Evolutionary conservation across 1,140 invertebrate species (phyloP), one percentile per base, ranked within the genome.

Genomic region (Sarcophaga peregrina): DNA sequence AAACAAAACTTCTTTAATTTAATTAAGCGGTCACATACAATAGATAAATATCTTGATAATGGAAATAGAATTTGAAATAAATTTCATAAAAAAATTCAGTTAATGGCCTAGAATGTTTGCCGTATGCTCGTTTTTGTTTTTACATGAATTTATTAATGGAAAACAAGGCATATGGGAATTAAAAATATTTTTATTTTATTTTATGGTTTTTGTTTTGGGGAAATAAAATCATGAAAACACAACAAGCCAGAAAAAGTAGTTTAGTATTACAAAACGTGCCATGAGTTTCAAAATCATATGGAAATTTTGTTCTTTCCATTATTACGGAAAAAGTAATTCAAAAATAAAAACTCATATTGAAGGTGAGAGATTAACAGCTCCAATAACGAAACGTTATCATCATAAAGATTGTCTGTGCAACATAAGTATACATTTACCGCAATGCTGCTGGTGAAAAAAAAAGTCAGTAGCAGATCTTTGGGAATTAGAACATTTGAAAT

Each of bases 201-300:
- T 37, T 37, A 37, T 37, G 1, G 25, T 1, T 37, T 37, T 37
- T 37, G 25, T 37, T 37, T 37, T 1, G 25, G 25, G 25, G 25
- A 37, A 37, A 37, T 37, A 37, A 37, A 37, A n/a, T n/a, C 25
- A 37, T n/a, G n/a, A 37, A 52, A 52, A 58, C n/a, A 58, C 15
- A 58, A n/a, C 8, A 58, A 15, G 13, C 7, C 15, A 58, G 54
- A 58, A 58, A 58, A 58, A 58, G 54, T 58, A 58, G 54, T 58
- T 58, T 58, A 58, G 54, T 58, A 58, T 58, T 58, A 58, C 54
- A 58, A 58, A 58, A 58, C 54, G 54, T 58, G 54, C 54, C n/a
- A 58, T 1, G 54, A 58, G 15, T 58, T 58, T 58, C 54, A 7
- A 58, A 37, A n/a, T 13, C 54, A 13, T 58, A 58, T n/a, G n/a